These are phyloP conservation scores for Teleogryllus oceanicus DNA, from an alignment of 2,888 invertebrate species.

Conservation along the genomic window DNA sequence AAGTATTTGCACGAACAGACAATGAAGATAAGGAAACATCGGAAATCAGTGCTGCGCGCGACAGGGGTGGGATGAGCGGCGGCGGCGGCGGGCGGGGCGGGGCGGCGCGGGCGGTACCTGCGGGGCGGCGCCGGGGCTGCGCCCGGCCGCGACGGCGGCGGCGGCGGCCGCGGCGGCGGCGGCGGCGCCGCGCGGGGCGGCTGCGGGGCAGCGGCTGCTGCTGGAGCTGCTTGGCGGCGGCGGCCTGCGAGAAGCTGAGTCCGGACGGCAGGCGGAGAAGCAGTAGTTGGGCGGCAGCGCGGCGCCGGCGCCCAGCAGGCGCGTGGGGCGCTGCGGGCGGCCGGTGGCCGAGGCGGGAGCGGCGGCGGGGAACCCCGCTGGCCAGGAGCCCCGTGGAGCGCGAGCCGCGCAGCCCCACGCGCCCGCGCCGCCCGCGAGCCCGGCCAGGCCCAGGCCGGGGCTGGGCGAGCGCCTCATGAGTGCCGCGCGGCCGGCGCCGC, in stretches of 20 bases:
- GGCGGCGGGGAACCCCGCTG: slow-evolving; percentile 31
- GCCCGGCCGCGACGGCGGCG: neutral
- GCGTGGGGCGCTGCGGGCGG: slow-evolving; percentile 32
- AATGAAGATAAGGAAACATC: too few relatives aligned
- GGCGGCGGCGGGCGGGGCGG: too few relatives aligned
- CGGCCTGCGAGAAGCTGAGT: slow-evolving; percentile 42
- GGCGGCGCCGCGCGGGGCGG: neutral
- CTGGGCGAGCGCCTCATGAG: slow-evolving; percentile 34
- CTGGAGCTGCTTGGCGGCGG: slow-evolving; percentile 41
- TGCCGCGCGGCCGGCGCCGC: neutral
- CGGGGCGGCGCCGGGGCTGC: neutral
- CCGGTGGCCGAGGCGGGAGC: slow-evolving; percentile 19
- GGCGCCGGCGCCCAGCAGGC: neutral
- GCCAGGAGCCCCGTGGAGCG: slow-evolving; percentile 27
- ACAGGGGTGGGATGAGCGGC: too few relatives aligned
- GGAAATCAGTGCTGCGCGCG: too few relatives aligned
- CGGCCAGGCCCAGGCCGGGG: slow-evolving; percentile 28
- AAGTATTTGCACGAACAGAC: too few relatives aligned
- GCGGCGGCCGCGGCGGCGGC: neutral
- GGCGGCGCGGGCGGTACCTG: neutral
- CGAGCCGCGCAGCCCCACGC: neutral
- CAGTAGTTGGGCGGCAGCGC: slow-evolving; percentile 39
- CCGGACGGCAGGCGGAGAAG: slow-evolving; percentile 43
- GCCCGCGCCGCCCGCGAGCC: neutral
- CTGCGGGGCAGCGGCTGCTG: slow-evolving; percentile 29